Evolutionary conservation across 2,113 vertebrate species (phyloP), one percentile per base, ranked within the genome.

Genomic region (Eira barbara): DNA sequence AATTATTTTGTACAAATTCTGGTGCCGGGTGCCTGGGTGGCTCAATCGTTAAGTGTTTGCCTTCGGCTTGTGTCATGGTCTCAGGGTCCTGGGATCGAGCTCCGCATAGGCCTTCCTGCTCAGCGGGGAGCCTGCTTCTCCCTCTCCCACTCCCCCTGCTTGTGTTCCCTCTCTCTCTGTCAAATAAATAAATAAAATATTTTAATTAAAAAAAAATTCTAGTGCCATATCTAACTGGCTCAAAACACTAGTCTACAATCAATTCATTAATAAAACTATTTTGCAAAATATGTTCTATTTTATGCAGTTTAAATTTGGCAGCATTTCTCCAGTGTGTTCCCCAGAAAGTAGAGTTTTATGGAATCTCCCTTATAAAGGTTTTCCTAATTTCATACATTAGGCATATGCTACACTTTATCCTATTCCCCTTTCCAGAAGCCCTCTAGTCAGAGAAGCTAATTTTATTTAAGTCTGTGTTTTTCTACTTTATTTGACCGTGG

Each of bases 391-490:
- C 25, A 59, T 78, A 61, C 63, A 63, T 95, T 87, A 88, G 71
- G 57, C 27, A 87, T 94, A 80, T 74, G 13, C 4, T 76, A 20
- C 4, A 82, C 18, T 91, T 17, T 67, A 34, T 39, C 4, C 14
- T 90, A 3, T 47, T 91, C 39, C 61, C 25, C 39, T 39, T 91
- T 49, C 59, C 47, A 93, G 93, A 97, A 94, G 45, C 55, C 31
- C 8, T 95, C 11, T 20, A 39, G 17, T 86, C n/a, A 82, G 82
- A 55, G 63, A 90, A 97, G 18, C 15, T 73, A 85, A 93, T 81
- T 96, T 93, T 73, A 73, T 87, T 97, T 91, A 94, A 91, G n/a
- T 15, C 29, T 95, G 3, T 63, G 76, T 89, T 93, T 97, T 96
- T 29, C 36, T 65, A 34, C 39, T 88, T 93, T 88, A 83, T 84